Base-by-base conservation (phyloP, 2,797 vertebrate species). In the Pangasius sanitwongsei region DNA sequence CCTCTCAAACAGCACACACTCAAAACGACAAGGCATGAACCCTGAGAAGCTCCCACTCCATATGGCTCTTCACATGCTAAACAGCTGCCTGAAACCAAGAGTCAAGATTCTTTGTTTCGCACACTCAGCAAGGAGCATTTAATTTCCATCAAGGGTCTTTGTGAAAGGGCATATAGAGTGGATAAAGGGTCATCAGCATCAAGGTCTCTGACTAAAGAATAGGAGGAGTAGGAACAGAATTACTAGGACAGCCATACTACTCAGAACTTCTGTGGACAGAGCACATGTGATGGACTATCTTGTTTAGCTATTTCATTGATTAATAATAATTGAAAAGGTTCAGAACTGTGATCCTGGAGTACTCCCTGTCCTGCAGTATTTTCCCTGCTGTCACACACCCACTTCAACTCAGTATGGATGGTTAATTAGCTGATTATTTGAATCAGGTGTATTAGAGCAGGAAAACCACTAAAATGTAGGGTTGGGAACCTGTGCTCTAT, bases 51-150 rank as follows among this genome's bases (percentile, higher is more conserved):
- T 83, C 55, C 57, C 31, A 70, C n/a, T 83, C 67, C 85, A 83
- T 83, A 82, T 86, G 88, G 57, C 53, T 75, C 85, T 72, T 70
- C 85, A 89, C 88, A 83, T 53, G 25, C 31, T 16, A 34, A 88
- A 85, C 87, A 88, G 82, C 83, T 86, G 88, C 63, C 63, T 53
- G 2, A 74, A 89, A 44, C 41, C 69, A 61, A 61, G 31, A 31
- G 57, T 70, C 74, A 63, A 74, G 67, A 82, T 48, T 74, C 23
- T 74, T 83, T 78, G 69, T 83, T 86, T 86, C 75, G 53, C 77
- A 86, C 65, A 80, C 67, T 50, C 65, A 72, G 67, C 13, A 23
- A 72, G 88, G 65, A 82, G 65, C 55, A 81, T 63, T 89, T 74
- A 23, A 82, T 74, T 86, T 86, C 18, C 28, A 82, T 59, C 31